Evolutionary conservation across 2,888 invertebrate genomes (phyloP).

Genomic region (Morpho achilles): DNA sequence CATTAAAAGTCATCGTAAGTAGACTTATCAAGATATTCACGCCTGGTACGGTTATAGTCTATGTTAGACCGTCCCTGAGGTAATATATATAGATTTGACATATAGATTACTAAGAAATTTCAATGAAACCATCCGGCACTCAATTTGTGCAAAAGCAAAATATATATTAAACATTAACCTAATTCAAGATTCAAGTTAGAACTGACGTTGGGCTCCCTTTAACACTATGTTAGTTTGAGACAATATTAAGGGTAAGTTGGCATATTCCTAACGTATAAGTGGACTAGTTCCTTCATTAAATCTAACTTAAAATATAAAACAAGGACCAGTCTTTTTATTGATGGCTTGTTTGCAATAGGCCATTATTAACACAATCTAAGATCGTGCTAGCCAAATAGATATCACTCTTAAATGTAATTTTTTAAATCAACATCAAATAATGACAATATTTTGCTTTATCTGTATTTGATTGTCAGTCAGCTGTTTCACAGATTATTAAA

Average conservation of each 20-base stretch:
- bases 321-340: constrained; percentile 18
- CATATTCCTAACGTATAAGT: constrained; percentile 57
- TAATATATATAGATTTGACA: neutral
- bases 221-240: constrained; percentile 49
- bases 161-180: constrained; percentile 25
- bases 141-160: constrained; percentile 24
- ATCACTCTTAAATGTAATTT: no score
- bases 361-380: no score
- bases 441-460: no score
- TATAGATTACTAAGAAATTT: neutral
- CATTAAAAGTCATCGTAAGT: no score
- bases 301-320: constrained; percentile 38
- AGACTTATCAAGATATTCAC: no score
- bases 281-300: constrained; percentile 72
- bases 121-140: neutral
- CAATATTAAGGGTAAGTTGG: constrained; percentile 45
- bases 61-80: neutral
- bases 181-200: constrained; percentile 34
- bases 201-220: constrained; percentile 39
- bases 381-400: no score
- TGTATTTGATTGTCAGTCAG: no score
- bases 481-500: no score
- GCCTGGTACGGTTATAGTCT: no score
- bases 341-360: no score
- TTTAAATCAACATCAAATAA: no score